Conservation (phyloP, 2,797 vertebrate genomes). For the Morus bassanus region DNA sequence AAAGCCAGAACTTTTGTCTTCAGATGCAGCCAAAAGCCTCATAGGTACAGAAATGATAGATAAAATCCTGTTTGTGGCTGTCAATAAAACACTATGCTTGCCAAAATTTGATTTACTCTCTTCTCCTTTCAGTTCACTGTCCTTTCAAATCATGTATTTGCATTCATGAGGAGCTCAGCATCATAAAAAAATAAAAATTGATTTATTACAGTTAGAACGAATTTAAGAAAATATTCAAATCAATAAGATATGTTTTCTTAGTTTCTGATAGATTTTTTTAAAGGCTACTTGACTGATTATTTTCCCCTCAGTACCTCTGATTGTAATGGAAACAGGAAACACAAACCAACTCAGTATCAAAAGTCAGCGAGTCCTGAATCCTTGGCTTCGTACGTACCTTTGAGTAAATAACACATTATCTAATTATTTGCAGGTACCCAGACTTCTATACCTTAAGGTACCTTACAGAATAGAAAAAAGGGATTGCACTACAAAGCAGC, state of each 20-base stretch:
- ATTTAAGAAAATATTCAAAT: not conserved
- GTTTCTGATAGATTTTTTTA: not conserved
- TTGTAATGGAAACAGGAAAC: not conserved
- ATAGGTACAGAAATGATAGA: not conserved
- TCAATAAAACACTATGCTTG: not conserved
- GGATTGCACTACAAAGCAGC: not conserved
- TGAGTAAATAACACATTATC: not conserved
- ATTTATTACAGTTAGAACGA: not conserved
- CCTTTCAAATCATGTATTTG: not conserved
- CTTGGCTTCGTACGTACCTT: not conserved
- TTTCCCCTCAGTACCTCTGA: not conserved
- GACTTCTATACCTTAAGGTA: not conserved
- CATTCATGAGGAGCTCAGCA: not conserved
- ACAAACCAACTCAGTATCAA: not conserved
- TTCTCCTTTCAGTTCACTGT: not conserved
- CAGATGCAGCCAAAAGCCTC: not conserved
- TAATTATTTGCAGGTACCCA: not conserved
- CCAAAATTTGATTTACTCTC: not conserved
- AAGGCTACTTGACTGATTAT: not conserved
- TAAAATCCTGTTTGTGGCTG: not conserved
- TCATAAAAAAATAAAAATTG: not conserved
- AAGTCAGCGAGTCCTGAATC: not conserved
- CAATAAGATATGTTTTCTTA: not conserved
- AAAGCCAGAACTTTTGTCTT: not conserved
- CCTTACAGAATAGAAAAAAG: not conserved